Evolutionary conservation across 2,797 vertebrate genomes (phyloP).

Genomic region (Galago senegalensis): DNA sequence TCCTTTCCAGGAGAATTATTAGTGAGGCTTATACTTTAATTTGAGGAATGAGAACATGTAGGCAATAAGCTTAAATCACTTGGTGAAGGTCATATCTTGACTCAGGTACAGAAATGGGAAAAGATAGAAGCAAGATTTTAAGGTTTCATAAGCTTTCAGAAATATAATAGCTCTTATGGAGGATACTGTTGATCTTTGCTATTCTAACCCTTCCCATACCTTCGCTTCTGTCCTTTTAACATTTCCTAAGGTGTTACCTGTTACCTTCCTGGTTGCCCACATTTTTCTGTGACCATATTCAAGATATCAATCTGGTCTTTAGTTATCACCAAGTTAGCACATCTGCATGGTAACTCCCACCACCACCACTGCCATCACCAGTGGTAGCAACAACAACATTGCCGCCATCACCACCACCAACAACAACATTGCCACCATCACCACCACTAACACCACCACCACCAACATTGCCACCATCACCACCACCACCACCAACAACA

Average conservation of each 20-base stretch:
- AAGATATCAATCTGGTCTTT: neutral
- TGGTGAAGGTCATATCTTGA: slow-evolving; percentile 51
- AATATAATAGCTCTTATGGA: neutral
- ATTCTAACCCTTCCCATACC: neutral
- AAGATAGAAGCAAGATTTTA: neutral
- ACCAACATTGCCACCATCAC: neutral
- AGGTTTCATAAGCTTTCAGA: neutral
- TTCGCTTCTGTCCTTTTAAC: neutral
- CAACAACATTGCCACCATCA: too few species aligned
- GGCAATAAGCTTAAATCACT: neutral
- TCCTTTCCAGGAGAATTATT: slow-evolving; percentile 52
- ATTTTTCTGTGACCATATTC: neutral
- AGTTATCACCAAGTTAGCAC: neutral
- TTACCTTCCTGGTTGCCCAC: neutral
- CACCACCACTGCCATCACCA: neutral
- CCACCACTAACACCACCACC: rapidly evolving
- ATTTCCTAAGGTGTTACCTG: neutral
- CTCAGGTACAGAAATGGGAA: neutral
- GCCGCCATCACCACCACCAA: neutral
- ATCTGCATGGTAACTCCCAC: neutral
- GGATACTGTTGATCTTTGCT: neutral
- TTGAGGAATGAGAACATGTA: slow-evolving; percentile 46
- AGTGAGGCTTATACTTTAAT: slow-evolving; percentile 50
- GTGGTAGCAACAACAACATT: neutral
- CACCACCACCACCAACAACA: too few species aligned